Conservation (phyloP, 2,113 vertebrate genomes). For the Ailuropoda melanoleuca region DNA sequence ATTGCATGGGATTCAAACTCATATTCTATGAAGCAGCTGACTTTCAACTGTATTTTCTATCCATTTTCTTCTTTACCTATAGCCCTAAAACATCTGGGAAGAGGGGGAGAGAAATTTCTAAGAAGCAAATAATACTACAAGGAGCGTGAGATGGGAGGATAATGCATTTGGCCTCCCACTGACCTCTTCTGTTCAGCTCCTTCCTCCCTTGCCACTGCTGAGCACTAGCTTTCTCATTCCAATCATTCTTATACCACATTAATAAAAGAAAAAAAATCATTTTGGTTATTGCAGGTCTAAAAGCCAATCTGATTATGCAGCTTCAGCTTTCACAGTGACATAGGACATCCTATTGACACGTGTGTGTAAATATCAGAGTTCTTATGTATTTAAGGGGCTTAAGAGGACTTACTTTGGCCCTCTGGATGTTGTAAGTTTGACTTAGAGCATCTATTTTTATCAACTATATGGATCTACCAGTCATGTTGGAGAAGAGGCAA, state of each 20-base stretch:
- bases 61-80: neutral
- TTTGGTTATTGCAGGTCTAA: neutral
- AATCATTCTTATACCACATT: neutral
- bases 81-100: neutral
- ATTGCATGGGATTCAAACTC: neutral
- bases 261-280: neutral
- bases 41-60: neutral
- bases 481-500: neutral
- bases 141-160: fast-evolving
- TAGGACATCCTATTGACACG: neutral
- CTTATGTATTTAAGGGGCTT: neutral
- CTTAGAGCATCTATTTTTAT: neutral
- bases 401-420: neutral
- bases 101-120: neutral
- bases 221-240: neutral
- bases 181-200: neutral
- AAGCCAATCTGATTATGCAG: neutral
- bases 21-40: neutral
- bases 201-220: neutral
- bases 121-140: neutral
- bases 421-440: neutral
- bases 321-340: neutral
- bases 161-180: neutral
- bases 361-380: neutral
- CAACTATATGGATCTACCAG: neutral